These are phyloP conservation scores for Chloropsis cyanopogon DNA, from an alignment of 2,113 vertebrate species.

Conservation along the genomic window DNA sequence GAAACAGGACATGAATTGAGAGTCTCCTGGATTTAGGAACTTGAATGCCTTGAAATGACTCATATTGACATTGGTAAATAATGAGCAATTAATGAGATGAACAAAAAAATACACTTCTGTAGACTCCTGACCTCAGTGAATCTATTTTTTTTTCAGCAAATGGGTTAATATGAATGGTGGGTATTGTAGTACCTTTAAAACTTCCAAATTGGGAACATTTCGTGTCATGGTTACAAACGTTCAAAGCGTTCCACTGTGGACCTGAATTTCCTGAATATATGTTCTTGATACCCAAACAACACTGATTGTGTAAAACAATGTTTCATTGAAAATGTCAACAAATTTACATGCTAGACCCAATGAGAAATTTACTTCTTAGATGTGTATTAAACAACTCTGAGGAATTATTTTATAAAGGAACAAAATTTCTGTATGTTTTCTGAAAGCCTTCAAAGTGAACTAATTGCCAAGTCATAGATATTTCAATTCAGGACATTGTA, in stretches of 20 bases:
- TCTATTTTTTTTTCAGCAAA: background rate
- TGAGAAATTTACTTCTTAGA: background rate
- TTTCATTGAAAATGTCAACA: background rate
- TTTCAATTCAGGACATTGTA: background rate
- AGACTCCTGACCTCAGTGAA: background rate
- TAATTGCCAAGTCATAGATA: background rate
- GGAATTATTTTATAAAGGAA: background rate
- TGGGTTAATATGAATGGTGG: rapidly evolving
- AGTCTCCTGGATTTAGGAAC: background rate
- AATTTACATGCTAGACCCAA: background rate
- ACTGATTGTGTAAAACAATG: background rate
- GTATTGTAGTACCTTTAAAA: background rate
- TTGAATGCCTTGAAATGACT: background rate
- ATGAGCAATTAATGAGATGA: background rate
- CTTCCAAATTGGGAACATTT: background rate
- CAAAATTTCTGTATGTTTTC: background rate
- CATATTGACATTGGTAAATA: background rate
- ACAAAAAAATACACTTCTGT: background rate
- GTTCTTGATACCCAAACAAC: background rate
- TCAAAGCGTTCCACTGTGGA: background rate
- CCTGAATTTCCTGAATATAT: background rate
- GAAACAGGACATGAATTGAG: background rate
- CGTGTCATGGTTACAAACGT: background rate
- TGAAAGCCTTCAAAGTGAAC: background rate
- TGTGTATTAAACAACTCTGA: background rate